Evolutionary conservation across 2,888 invertebrate genomes (phyloP).

Genomic region (Homarus gammarus): DNA sequence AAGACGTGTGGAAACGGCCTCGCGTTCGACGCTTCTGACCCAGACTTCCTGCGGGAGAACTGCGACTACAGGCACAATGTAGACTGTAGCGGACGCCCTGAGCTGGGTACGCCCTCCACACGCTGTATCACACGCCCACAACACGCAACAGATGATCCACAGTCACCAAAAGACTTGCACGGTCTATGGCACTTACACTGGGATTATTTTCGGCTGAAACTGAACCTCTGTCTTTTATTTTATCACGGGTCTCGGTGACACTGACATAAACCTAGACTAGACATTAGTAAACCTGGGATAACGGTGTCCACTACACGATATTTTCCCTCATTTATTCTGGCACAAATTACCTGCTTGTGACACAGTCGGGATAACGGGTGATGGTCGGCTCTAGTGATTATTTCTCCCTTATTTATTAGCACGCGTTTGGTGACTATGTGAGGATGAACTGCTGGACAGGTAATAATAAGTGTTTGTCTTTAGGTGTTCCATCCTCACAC

Average conservation of each 20-base stretch:
- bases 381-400: neutral
- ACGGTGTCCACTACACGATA: neutral
- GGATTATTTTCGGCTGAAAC: neutral
- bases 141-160: neutral
- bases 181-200: neutral
- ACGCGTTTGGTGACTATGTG: neutral
- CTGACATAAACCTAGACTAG: neutral
- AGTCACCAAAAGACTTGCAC: neutral
- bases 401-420: neutral
- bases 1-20: constrained; percentile 97
- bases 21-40: constrained; percentile 92
- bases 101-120: constrained; percentile 84
- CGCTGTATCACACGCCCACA: constrained; percentile 36
- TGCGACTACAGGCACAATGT: constrained; percentile 97
- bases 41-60: constrained; percentile 94
- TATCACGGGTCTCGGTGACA: neutral
- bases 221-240: neutral
- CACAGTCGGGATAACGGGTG: neutral
- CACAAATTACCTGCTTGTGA: neutral
- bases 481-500: neutral
- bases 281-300: neutral
- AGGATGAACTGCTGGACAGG: neutral
- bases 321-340: neutral
- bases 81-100: constrained; percentile 92
- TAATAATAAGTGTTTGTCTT: neutral